Evolutionary conservation across 2,888 invertebrate species (phyloP).

Genomic region (Chymomyza fuscimana): DNA sequence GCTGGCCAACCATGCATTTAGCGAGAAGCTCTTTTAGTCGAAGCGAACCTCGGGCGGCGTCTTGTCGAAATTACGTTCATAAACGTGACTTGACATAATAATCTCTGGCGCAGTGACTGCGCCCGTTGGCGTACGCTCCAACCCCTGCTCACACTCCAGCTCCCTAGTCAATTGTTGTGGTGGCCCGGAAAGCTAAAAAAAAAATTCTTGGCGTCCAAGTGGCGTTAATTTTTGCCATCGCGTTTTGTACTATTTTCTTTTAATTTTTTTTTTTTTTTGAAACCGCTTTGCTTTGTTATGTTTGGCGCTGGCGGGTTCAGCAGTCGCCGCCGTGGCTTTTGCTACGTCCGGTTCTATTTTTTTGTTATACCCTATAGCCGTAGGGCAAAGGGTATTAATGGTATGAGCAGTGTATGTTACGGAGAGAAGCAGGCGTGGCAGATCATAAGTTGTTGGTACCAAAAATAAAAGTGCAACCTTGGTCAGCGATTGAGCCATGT

Average conservation of each 20-base stretch:
- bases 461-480: no score
- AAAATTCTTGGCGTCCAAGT: constrained; percentile 40
- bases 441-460: no score
- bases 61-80: constrained; percentile 75
- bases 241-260: constrained; percentile 39
- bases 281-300: constrained; percentile 22
- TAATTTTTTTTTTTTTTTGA: constrained; percentile 38
- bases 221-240: constrained; percentile 63
- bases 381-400: no score
- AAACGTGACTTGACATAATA: constrained; percentile 80
- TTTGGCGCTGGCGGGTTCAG: constrained; percentile 45
- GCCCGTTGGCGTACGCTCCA: constrained; percentile 49
- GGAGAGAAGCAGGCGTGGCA: no score
- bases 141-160: background rate
- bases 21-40: background rate
- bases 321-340: constrained; percentile 20
- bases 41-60: background rate
- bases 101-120: constrained; percentile 62
- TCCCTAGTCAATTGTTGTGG: constrained; percentile 5
- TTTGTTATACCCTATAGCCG: background rate
- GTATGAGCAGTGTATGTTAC: no score
- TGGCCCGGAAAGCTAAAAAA: constrained; percentile 8
- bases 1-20: constrained; percentile 14
- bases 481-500: no score
- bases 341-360: constrained; percentile 3